A percentile compares a stretch with the other conserved stretches of the same genome.
Conservation (phyloP, 53 echinoderm and acorn worm species). For the Paelopatides confundens region DNA sequence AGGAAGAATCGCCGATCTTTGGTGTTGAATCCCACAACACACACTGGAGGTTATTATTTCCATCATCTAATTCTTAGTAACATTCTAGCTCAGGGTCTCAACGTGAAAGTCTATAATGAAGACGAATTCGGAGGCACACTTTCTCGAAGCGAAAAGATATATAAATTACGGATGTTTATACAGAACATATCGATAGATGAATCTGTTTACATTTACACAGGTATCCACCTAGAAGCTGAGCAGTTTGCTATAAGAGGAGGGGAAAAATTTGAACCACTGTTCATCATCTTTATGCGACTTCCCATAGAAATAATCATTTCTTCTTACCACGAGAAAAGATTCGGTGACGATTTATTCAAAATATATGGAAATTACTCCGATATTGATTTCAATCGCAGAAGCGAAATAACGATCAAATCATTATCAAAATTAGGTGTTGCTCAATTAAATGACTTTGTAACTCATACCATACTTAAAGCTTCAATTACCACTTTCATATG, state of each 20-base stretch:
- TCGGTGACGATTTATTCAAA: not conserved
- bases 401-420: not conserved
- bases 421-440: not conserved
- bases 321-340: not conserved
- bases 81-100: not conserved
- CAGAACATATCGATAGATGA: not conserved
- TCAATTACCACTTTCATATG: not conserved
- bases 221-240: not conserved
- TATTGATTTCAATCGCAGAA: not conserved
- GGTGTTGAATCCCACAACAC: not conserved
- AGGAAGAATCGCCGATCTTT: not conserved
- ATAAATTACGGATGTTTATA: not conserved
- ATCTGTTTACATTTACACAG: not conserved
- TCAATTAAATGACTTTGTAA: not conserved
- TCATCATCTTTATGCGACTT: not conserved
- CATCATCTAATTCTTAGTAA: not conserved
- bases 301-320: not conserved
- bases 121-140: no score
- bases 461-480: not conserved
- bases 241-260: not conserved
- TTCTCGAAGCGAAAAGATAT: not conserved
- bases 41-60: not conserved
- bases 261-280: not conserved
- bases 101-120: not conserved
- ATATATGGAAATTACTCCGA: not conserved